Evolutionary conservation across 2,113 vertebrate genomes (phyloP).

Genomic region (Patagioenas fasciata): DNA sequence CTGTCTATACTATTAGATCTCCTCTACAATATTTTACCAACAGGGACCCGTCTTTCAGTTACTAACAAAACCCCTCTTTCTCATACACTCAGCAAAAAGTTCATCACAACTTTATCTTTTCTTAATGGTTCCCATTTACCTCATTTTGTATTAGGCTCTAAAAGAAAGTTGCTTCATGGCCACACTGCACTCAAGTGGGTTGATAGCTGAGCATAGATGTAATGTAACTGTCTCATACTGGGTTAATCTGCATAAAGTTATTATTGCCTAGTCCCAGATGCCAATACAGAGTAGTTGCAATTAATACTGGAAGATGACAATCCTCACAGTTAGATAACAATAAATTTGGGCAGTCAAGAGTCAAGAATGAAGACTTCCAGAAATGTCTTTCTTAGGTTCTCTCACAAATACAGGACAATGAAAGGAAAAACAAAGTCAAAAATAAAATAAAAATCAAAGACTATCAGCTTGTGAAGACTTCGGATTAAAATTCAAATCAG

Average conservation of each 20-base stretch:
- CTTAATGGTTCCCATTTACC: neutral
- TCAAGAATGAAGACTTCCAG: neutral
- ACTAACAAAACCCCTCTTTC: neutral
- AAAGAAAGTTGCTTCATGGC: neutral
- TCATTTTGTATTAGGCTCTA: neutral
- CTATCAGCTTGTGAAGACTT: neutral
- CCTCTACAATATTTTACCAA: neutral
- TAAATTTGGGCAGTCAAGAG: neutral
- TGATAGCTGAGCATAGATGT: neutral
- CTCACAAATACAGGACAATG: neutral
- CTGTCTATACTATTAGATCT: neutral
- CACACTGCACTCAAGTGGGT: neutral
- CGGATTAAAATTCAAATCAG: neutral
- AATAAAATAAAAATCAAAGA: neutral
- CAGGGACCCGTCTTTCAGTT: rapidly evolving
- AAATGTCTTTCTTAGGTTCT: neutral
- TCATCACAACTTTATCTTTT: neutral
- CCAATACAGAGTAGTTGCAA: neutral
- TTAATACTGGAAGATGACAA: neutral
- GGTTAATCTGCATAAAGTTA: neutral
- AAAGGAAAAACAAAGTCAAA: neutral
- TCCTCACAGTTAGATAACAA: neutral
- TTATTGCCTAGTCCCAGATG: neutral
- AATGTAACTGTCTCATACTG: neutral
- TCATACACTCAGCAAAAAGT: neutral